Evolutionary conservation across 2,797 vertebrate genomes (phyloP), one percentile per base, ranked within the genome.

Genomic region (Knipowitschia caucasica): DNA sequence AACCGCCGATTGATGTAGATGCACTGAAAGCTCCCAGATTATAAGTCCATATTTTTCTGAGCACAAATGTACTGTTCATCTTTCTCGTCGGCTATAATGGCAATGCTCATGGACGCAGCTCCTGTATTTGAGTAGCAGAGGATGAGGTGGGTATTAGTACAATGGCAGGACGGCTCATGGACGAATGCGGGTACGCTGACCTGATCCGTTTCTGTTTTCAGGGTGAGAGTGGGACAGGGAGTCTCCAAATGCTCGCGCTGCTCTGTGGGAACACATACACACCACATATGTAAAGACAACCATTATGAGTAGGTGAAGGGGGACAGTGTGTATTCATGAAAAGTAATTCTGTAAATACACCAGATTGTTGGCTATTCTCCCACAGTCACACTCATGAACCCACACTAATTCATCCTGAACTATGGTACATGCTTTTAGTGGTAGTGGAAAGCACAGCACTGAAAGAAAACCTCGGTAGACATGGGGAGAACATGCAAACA

Each of bases 151-250:
- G 59, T 45, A 70, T 56, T 50, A 65, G 39, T 57, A 76, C 53
- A 49, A 53, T 57, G 61, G 61, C 5, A 55, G 20, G 60, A 62
- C 57, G 50, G 69, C 67, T 24, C 50, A 52, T 62, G 53, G 64
- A 62, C 52, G 64, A 72, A 80, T 60, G 77, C 50, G 64, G 52
- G 63, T 51, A 72, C 59, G 73, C 92, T 90, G 91, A 99, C 95
- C 96, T 96, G 96, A 96, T 83, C 94, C 94, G 78, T 96, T 98
- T 71, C 88, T 86, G 81, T 90, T 91, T 79, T 98, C 95, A 14
- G 94, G 93, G 78, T 97, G 94, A 64, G 92, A 92, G 87, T 98
- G 95, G 56, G 94, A 96, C 86, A 98, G 92, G 81, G 95, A 97
- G 71, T 99, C 96, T 89, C 95, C 95, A 77, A 99, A 99, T 64